Evolutionary conservation across 2,888 invertebrate genomes (phyloP), one percentile per base, ranked within the genome.

Genomic region (Nephrotoma appendiculata): DNA sequence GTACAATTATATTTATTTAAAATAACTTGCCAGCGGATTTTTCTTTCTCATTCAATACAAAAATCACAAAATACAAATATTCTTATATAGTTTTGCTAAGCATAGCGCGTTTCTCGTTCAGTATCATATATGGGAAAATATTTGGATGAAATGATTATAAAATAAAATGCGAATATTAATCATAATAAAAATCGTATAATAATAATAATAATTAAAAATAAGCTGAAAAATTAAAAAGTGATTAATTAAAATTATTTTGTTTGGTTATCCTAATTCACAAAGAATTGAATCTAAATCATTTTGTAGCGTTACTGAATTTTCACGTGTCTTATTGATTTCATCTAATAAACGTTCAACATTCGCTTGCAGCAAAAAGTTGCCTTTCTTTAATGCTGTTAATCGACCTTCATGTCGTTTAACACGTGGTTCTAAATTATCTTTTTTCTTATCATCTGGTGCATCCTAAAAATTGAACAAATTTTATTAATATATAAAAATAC

Each of bases 271-370:
- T 89, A 97, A 93, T 92, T 97, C 97, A 52, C 96, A 96, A 88
- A 97, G 93, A 41, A 97, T 95, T 5, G 97, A 96, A 91, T 97
- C 97, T 87, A 98, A 92, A 91, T 98, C 97, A 89, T 96, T 95
- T 91, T 97, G 95, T 85, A 97, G 92, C 83, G 94, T 93, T 85
- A 94, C 92, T 6, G 97, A 96, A 91, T 95, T 94, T 89, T 97
- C 96, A 89, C 96, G 95, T 89, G 97, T 96, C 90, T 96, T 96
- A 87, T 95, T 94, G 85, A 97, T 94, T 90, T 97, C 96, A 90
- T 97, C 97, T 90, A 97, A 96, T 87, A 97, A 92, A 89, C 96
- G 93, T 91, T 97, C 97, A 0, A 97, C 96, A 90, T 97, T 97
- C 0, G 97, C 96, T 92, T 97, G 96, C 11, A 97, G 93, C 89